Evolutionary conservation across 2,113 vertebrate genomes (phyloP).

Genomic region (Conger conger): DNA sequence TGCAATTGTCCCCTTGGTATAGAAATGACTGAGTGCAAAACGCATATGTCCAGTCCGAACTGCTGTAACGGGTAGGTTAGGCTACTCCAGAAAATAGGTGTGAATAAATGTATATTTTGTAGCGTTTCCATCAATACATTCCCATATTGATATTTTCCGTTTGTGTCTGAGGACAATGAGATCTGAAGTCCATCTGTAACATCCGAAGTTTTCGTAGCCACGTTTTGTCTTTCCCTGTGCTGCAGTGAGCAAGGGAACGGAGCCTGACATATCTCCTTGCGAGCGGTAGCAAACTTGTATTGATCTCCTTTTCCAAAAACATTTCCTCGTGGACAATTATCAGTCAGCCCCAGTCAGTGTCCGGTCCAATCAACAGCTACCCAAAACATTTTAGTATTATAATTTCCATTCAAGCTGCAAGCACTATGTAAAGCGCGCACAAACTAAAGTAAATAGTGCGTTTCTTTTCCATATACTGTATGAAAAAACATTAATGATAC

Average conservation of each 20-base stretch:
- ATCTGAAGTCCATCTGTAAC: slow-evolving; percentile 14
- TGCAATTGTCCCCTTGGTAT: neutral
- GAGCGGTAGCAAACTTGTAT: slow-evolving; percentile 44
- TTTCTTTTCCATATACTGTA: slow-evolving; percentile 55
- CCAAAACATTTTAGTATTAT: slow-evolving; percentile 53
- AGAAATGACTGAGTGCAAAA: neutral
- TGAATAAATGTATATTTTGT: neutral
- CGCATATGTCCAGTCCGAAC: neutral
- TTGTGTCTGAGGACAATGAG: neutral
- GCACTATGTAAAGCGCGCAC: slow-evolving; percentile 9
- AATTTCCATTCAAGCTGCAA: slow-evolving; percentile 44
- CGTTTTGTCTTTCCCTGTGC: slow-evolving; percentile 7
- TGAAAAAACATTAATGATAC: slow-evolving; percentile 30
- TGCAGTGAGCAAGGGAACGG: slow-evolving; percentile 27
- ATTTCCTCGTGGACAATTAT: slow-evolving; percentile 49
- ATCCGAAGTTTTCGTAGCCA: slow-evolving; percentile 17
- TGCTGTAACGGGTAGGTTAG: neutral
- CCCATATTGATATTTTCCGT: slow-evolving; percentile 15
- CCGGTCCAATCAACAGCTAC: slow-evolving; percentile 59
- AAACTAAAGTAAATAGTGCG: slow-evolving; percentile 49
- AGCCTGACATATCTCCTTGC: slow-evolving; percentile 35
- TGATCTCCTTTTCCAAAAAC: slow-evolving; percentile 51
- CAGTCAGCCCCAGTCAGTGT: slow-evolving; percentile 68
- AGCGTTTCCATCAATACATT: slow-evolving; percentile 6
- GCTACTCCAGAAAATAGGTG: neutral